Evolutionary conservation across 1,140 invertebrate genomes (phyloP), one percentile per base, ranked within the genome.

Genomic region (Schlechtendalia chinensis): DNA sequence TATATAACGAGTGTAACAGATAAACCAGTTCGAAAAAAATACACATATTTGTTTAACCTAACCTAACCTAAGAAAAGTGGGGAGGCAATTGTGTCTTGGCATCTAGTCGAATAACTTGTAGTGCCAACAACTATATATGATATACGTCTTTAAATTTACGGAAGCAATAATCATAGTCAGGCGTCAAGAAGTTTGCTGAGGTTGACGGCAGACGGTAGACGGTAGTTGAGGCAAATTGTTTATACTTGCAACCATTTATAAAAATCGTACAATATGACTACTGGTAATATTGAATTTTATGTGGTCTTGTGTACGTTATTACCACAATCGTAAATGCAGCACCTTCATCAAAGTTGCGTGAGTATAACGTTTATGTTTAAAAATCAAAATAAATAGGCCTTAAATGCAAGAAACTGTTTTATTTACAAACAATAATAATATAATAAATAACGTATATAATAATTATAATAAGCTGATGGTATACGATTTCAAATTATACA

Each of bases 301-400:
- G 39, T 10, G n/a, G 67, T 69, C 6, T 69, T 69, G 67, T 69
- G 45, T 69, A 3, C 67, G 45, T 50, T 24, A 11, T 50, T 1
- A 27, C 17, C 22, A 39, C 16, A 14, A 50, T 47, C 16, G 22
- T 50, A 17, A 24, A 69, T 22, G 67, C 39, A 50, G 39, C 39
- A 17, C 45, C 67, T 17, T 69, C 45, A 17, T 27, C 67, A 8
- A 69, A 69, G 47, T 69, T 69, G 24, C 67, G 67, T 69, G 47
- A 3, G 67, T 69, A 50, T 17, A 24, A 45, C 5, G 24, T 67
- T 39, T 67, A 32, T 32, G 27, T 61, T 61, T 61, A 29, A 17
- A 17, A 4, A 5, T 5, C 5, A 29, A 61, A 17, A 32, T 19
- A 29, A 17, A 61, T 61, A 8, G 24, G n/a, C 12, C 53, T 17